phyloP scores from a whole-genome alignment of 1,140 invertebrate genomes.

The Protaetia brevitarsis region DNA sequence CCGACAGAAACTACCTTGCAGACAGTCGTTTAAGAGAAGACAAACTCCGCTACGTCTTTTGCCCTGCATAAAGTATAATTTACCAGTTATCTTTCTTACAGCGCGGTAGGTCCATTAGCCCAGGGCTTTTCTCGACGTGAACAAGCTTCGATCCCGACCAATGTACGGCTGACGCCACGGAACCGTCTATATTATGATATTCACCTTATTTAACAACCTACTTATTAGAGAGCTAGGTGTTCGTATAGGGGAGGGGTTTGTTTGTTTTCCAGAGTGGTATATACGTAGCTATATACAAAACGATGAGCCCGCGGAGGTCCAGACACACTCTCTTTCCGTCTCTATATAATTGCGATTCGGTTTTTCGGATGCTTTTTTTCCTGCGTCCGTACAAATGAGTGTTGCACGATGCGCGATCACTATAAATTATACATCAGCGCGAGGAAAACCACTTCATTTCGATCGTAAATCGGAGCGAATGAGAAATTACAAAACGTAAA shows the following conservation, averaged over 20 bases:
- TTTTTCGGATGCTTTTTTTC: too few species aligned
- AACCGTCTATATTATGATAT: slow-evolving; percentile 41
- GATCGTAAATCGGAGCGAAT: too few species aligned
- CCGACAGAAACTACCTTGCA: neutral
- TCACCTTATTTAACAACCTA: slow-evolving; percentile 42
- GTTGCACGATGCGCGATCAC: too few species aligned
- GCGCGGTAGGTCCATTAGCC: slow-evolving; percentile 43
- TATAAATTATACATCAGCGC: too few species aligned
- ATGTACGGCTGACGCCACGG: slow-evolving; percentile 18
- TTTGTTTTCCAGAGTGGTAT: slow-evolving; percentile 4
- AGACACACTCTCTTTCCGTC: too few species aligned
- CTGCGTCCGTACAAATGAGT: too few species aligned
- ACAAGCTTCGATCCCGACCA: neutral
- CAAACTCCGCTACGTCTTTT: neutral
- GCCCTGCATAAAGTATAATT: slow-evolving; percentile 44
- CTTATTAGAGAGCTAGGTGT: slow-evolving; percentile 31
- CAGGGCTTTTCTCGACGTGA: slow-evolving; percentile 18
- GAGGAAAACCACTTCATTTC: too few species aligned
- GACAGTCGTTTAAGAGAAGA: neutral
- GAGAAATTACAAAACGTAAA: too few species aligned
- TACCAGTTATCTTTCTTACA: slow-evolving; percentile 46
- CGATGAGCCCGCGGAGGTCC: neutral
- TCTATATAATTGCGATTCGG: too few species aligned
- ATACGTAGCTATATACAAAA: slow-evolving; percentile 18
- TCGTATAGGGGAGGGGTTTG: neutral